Conservation (phyloP, 2,797 vertebrate genomes). For the Hyperoplus immaculatus region DNA sequence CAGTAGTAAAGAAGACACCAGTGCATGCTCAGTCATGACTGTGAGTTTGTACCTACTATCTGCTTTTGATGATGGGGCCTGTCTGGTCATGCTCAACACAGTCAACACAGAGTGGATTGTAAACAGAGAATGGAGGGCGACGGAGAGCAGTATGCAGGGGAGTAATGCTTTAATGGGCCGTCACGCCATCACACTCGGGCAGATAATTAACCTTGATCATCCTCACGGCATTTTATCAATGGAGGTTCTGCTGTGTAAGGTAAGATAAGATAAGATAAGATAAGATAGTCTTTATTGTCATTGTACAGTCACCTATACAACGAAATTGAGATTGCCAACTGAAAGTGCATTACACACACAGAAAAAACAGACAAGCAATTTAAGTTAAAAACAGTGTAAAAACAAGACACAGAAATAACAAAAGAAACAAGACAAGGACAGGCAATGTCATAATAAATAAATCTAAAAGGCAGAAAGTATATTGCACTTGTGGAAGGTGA, state of each 20-base stretch:
- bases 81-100: slow-evolving; percentile 56
- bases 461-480: too few relatives aligned
- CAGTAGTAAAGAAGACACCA: neutral
- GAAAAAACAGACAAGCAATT: too few relatives aligned
- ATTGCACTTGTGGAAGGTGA: too few relatives aligned
- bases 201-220: slow-evolving; percentile 66
- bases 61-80: slow-evolving; percentile 22
- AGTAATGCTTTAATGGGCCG: slow-evolving; percentile 62
- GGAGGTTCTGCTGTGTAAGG: neutral
- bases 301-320: too few relatives aligned
- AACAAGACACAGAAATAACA: too few relatives aligned
- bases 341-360: too few relatives aligned
- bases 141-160: slow-evolving; percentile 25
- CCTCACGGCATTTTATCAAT: slow-evolving; percentile 47
- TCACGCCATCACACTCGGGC: slow-evolving; percentile 35
- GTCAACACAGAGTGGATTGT: slow-evolving; percentile 1
- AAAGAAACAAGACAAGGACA: too few relatives aligned
- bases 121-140: neutral
- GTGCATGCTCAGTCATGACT: slow-evolving; percentile 48
- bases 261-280: too few relatives aligned
- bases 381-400: too few relatives aligned
- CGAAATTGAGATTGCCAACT: too few relatives aligned
- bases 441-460: too few relatives aligned
- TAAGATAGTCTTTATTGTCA: too few relatives aligned
- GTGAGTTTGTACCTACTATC: slow-evolving; percentile 26